Percentiles rank a stretch among this genome's conserved stretches.
phyloP scores from a whole-genome alignment of 1,140 invertebrate genomes.

The Oreohelix idahoensis region DNA sequence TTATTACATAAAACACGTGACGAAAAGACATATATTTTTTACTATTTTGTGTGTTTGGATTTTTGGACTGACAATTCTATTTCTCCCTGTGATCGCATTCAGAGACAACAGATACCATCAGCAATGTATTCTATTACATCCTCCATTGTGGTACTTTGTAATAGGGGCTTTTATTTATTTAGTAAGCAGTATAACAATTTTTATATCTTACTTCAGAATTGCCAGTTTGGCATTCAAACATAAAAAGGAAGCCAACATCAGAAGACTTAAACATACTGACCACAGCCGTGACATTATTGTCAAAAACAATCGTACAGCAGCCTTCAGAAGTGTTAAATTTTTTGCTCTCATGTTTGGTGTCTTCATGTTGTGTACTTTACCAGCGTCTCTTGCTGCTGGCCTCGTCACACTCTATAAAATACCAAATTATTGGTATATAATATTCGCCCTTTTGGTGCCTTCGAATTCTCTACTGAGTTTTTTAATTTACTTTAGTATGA shows the following conservation, averaged over 20 bases:
- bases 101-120: neutral
- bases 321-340: constrained; percentile 4
- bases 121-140: neutral
- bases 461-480: neutral
- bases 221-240: neutral
- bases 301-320: neutral
- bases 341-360: constrained; percentile 14
- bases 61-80: neutral
- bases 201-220: neutral
- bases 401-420: neutral
- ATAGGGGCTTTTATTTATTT: neutral
- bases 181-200: neutral
- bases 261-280: neutral
- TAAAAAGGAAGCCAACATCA: neutral
- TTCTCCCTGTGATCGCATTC: neutral
- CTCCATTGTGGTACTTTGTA: neutral
- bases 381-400: neutral
- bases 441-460: neutral
- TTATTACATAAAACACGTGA: neutral
- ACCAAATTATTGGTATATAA: neutral
- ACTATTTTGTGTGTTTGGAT: neutral
- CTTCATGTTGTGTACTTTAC: neutral
- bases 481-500: neutral
- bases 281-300: neutral
- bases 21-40: neutral